Evolutionary conservation across 2,888 invertebrate genomes (phyloP).

Genomic region (Scaptomyza polygonia): DNA sequence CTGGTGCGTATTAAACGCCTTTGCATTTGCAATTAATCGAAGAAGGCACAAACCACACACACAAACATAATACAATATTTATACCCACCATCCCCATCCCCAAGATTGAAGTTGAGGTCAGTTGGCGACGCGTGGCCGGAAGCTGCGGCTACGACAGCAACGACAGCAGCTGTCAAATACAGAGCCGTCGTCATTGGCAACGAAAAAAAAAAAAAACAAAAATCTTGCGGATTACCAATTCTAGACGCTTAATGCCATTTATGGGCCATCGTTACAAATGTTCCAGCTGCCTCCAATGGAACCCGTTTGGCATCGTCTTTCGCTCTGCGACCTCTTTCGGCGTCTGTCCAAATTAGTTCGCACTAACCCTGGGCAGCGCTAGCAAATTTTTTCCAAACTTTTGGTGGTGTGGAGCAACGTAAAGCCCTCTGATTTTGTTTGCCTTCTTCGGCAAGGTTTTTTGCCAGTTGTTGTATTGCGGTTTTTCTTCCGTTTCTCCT

Average conservation of each 20-base stretch:
- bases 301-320: constrained; percentile 13
- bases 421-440: constrained; percentile 47
- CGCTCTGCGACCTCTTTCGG: not conserved
- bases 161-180: constrained; percentile 48
- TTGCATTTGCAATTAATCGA: constrained; percentile 79
- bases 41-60: constrained; percentile 35
- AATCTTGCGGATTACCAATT: constrained; percentile 80
- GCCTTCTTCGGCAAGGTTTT: constrained; percentile 36
- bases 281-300: constrained; percentile 61
- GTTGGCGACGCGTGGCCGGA: constrained; percentile 68
- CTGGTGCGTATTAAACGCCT: constrained; percentile 72
- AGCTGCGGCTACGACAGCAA: constrained; percentile 39
- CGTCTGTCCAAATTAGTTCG: constrained; percentile 63
- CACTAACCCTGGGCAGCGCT: constrained; percentile 38
- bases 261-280: constrained; percentile 78
- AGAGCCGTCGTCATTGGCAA: constrained; percentile 49
- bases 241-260: constrained; percentile 79
- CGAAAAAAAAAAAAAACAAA: constrained; percentile 50
- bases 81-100: constrained; percentile 7
- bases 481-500: constrained; percentile 62
- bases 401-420: constrained; percentile 26
- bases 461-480: constrained; percentile 15
- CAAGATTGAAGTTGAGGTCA: constrained; percentile 60
- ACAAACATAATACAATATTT: constrained; percentile 10
- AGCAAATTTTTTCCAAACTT: constrained; percentile 70